Conservation (phyloP, 2,113 vertebrate genomes). For the Ariopsis seemanni region DNA sequence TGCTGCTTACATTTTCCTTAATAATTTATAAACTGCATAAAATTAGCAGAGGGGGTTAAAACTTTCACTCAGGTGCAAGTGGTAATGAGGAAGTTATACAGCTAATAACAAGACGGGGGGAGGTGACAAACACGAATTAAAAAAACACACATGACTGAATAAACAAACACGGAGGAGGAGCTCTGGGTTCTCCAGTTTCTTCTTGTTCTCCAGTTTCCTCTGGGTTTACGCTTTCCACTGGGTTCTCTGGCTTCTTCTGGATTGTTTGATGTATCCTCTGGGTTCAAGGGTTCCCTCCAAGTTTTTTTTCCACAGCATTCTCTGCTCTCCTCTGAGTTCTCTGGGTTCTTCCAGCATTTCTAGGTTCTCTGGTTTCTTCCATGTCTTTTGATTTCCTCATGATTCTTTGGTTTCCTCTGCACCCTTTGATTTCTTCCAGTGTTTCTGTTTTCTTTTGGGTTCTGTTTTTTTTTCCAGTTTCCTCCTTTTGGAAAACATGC, state of each 20-base stretch:
- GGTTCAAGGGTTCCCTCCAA: neutral
- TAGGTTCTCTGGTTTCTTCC: neutral
- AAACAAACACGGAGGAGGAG: neutral
- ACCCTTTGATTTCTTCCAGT: neutral
- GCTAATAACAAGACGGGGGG: too few species aligned
- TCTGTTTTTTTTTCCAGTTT: neutral
- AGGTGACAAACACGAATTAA: too few species aligned
- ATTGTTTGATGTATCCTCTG: neutral
- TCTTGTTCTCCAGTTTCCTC: neutral
- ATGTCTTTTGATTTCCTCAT: neutral
- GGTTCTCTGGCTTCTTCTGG: neutral
- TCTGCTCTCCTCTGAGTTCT: neutral
- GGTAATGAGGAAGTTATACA: too few species aligned
- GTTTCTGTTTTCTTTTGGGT: neutral
- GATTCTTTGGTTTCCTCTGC: neutral
- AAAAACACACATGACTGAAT: too few species aligned
- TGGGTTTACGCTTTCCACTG: neutral
- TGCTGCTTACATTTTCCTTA: neutral
- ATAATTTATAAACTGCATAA: neutral
- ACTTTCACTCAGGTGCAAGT: too few species aligned
- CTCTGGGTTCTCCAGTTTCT: neutral
- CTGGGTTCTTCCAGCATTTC: neutral
- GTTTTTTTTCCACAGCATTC: neutral
- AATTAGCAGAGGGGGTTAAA: neutral
- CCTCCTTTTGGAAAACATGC: neutral